Conservation (phyloP, 1,140 invertebrate species). For the Drosophila murphyi region DNA sequence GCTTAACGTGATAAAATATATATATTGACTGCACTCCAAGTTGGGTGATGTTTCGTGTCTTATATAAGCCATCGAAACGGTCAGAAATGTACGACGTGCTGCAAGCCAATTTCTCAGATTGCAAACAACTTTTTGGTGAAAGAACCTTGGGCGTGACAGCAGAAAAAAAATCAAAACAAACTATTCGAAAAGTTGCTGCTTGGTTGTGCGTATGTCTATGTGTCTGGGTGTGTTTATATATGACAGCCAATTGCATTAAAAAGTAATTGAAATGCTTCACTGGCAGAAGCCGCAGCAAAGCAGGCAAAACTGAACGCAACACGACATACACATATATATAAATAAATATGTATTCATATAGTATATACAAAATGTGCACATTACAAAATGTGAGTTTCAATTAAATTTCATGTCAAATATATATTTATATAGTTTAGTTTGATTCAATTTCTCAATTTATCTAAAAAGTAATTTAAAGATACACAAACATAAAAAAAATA, state of each 20-base stretch:
- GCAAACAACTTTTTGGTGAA: slow-evolving; percentile 39
- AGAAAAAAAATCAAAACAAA: slow-evolving; percentile 13
- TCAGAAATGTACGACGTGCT: slow-evolving; percentile 58
- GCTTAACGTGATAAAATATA: slow-evolving; percentile 18
- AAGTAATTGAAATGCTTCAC: slow-evolving; percentile 58
- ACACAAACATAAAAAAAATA: no score
- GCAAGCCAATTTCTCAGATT: slow-evolving; percentile 53
- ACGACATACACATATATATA: background rate
- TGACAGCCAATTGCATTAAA: slow-evolving; percentile 43
- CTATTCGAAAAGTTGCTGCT: background rate
- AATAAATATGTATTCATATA: background rate
- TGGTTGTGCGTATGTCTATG: slow-evolving; percentile 15
- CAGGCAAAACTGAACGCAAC: slow-evolving; percentile 13
- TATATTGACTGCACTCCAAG: slow-evolving; percentile 38
- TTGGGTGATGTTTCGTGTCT: slow-evolving; percentile 40
- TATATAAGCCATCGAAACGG: slow-evolving; percentile 62
- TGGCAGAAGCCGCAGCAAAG: slow-evolving; percentile 45
- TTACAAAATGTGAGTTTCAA: background rate
- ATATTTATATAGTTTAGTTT: no score
- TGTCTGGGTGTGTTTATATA: slow-evolving; percentile 2
- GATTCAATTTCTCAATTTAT: no score
- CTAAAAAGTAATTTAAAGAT: no score
- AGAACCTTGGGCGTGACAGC: slow-evolving; percentile 48
- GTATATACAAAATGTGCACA: background rate
- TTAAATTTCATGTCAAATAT: no score